Conservation (phyloP, 2,888 invertebrate genomes). For the Sphaeridia pumilis region DNA sequence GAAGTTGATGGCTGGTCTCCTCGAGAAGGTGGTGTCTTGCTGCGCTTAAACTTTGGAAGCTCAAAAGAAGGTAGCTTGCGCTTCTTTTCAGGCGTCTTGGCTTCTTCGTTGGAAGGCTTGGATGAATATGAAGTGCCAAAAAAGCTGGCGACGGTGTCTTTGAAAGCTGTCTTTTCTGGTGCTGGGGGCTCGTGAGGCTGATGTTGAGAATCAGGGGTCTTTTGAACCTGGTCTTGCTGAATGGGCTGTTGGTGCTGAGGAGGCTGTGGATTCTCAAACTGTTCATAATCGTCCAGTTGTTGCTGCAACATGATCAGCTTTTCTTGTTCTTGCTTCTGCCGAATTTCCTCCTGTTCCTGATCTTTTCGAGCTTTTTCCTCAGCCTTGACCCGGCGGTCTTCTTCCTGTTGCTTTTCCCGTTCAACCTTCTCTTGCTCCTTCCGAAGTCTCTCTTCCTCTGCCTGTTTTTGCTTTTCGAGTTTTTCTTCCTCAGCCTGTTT, state of each 20-base stretch:
- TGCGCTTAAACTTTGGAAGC: slow-evolving; percentile 37
- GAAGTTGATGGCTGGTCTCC: slow-evolving; percentile 6
- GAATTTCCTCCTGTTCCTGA: slow-evolving; percentile 11
- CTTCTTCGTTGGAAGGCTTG: not conserved
- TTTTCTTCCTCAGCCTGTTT: slow-evolving; percentile 16
- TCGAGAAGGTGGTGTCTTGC: slow-evolving; percentile 47
- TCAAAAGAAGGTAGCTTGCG: slow-evolving; percentile 20
- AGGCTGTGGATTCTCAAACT: not conserved
- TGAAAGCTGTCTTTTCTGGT: not conserved
- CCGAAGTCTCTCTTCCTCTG: slow-evolving; percentile 19
- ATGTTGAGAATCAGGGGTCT: not conserved
- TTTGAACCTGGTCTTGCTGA: not conserved
- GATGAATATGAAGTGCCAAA: too few species aligned
- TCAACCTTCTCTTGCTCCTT: too few species aligned
- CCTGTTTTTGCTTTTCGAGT: slow-evolving; percentile 16
- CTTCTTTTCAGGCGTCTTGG: slow-evolving; percentile 16
- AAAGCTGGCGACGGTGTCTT: too few species aligned
- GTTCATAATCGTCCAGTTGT: slow-evolving; percentile 1
- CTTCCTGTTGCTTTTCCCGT: slow-evolving; percentile 16
- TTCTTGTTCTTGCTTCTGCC: too few species aligned
- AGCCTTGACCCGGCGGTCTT: slow-evolving; percentile 38
- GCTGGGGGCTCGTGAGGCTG: not conserved
- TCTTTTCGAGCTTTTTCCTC: slow-evolving; percentile 34
- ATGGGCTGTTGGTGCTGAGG: slow-evolving; percentile 4
- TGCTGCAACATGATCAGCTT: too few species aligned